Evolutionary conservation across 2,888 invertebrate genomes (phyloP).

Genomic region (Plutella xylostella): DNA sequence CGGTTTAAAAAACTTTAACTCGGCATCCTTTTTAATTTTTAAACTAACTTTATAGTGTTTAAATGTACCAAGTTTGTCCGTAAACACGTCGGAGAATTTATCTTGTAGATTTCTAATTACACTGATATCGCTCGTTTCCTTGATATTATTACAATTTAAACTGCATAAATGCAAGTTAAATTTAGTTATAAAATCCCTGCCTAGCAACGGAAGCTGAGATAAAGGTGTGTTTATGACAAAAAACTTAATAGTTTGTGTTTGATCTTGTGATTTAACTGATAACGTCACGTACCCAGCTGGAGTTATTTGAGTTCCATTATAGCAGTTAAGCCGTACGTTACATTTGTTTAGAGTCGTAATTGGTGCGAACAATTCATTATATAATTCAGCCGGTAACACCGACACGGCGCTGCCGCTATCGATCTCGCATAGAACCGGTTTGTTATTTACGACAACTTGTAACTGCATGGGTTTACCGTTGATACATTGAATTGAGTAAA

Average conservation of each 20-base stretch:
- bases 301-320: conserved; percentile 7
- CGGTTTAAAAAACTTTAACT: conserved; percentile 14
- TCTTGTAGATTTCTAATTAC: neutral
- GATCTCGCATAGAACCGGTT: conserved; percentile 8
- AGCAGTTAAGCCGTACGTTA: conserved; percentile 8
- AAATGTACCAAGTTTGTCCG: neutral
- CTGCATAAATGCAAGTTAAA: conserved; percentile 11
- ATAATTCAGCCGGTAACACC: conserved; percentile 6
- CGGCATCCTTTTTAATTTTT: conserved; percentile 11
- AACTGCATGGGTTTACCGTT: conserved; percentile 13
- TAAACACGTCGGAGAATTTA: neutral
- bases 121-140: neutral
- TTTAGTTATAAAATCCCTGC: conserved; percentile 12
- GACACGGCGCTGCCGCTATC: conserved; percentile 15
- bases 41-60: conserved; percentile 13
- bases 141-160: conserved; percentile 8
- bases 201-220: neutral
- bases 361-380: conserved; percentile 1
- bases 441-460: conserved; percentile 3
- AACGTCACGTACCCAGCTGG: conserved; percentile 10
- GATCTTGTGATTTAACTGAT: conserved; percentile 6
- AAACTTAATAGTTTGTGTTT: neutral
- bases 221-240: conserved; percentile 6
- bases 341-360: neutral
- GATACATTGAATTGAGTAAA: conserved; percentile 9